Conservation (phyloP, 2,888 invertebrate species). For the Keiferia lycopersicella region DNA sequence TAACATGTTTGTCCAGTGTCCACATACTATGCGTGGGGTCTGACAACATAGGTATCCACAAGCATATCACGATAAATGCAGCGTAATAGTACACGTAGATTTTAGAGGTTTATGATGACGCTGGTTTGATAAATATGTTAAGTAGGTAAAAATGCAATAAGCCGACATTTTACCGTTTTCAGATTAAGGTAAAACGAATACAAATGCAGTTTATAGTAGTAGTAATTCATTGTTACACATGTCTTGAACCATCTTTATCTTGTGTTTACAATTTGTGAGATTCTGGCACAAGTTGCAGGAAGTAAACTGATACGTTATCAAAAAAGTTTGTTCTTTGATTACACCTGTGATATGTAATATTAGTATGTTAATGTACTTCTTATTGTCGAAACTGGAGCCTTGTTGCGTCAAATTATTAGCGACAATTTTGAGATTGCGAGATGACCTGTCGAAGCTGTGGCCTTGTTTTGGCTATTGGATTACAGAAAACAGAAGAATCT, state of each 20-base stretch:
- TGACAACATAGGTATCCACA: neutral
- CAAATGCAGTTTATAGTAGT: neutral
- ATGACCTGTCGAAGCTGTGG: neutral
- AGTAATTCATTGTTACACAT: neutral
- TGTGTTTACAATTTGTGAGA: neutral
- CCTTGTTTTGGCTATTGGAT: neutral
- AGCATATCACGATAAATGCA: neutral
- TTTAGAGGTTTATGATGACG: neutral
- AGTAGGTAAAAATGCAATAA: too few species aligned
- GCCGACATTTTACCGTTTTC: neutral
- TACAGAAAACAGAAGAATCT: neutral
- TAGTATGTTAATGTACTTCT: conserved; percentile 18
- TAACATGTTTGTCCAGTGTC: conserved; percentile 35
- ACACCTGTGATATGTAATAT: conserved; percentile 14
- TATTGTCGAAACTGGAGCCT: conserved; percentile 11
- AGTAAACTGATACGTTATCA: conserved; percentile 5
- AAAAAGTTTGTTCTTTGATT: conserved; percentile 9
- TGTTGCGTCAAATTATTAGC: neutral
- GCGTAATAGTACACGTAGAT: neutral
- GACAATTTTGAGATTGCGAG: neutral
- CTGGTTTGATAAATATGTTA: neutral
- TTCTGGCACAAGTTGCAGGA: conserved; percentile 10
- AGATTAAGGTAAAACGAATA: neutral
- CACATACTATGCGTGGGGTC: conserved; percentile 31
- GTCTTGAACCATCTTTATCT: neutral